These are phyloP conservation scores for Propithecus perrieri DNA, from an alignment of 2,797 vertebrate genomes.

Conservation along the genomic window DNA sequence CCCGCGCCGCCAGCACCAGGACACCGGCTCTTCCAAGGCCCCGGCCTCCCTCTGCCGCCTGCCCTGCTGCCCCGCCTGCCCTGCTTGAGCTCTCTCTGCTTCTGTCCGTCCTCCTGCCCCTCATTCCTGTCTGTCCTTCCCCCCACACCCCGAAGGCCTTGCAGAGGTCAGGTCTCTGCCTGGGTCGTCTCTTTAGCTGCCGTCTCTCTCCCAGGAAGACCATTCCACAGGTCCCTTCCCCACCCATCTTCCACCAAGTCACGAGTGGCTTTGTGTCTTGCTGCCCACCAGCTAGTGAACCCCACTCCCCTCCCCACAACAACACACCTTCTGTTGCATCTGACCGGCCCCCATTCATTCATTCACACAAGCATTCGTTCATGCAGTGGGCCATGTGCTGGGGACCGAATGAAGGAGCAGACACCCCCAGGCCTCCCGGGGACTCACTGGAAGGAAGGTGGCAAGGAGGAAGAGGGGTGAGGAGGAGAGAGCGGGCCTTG, in stretches of 20 bases:
- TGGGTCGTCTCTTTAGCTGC: not conserved
- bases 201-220: not conserved
- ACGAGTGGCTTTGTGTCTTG: accelerated
- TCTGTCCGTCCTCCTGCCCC: not conserved
- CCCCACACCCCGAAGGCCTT: not conserved
- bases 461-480: not conserved
- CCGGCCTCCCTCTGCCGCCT: not conserved
- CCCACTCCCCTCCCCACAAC: not conserved
- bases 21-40: not conserved
- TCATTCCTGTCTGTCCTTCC: not conserved
- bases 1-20: not conserved
- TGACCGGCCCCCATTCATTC: not conserved
- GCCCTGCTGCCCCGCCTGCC: accelerated
- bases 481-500: not conserved
- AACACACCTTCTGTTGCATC: too few species aligned
- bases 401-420: not conserved
- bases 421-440: not conserved
- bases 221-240: not conserved
- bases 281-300: too few species aligned
- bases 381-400: not conserved
- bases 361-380: not conserved
- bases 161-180: not conserved
- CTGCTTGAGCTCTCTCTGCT: not conserved
- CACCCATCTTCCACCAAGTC: accelerated
- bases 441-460: not conserved